Conservation (phyloP, 2,797 vertebrate genomes). For the Remorina albescens region DNA sequence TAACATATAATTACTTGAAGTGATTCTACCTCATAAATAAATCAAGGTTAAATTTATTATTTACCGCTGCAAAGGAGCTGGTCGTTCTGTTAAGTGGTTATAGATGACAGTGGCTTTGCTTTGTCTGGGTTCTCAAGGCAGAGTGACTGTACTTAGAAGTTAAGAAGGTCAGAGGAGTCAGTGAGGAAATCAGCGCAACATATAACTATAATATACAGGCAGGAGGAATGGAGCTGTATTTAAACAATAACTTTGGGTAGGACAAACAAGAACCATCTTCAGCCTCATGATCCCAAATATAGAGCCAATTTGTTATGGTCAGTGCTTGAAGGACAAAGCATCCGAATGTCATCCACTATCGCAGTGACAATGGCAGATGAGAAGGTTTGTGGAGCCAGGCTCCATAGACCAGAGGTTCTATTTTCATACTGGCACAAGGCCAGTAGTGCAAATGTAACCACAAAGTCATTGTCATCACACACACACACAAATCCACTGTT, state of each 20-base stretch:
- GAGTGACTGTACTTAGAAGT: neutral
- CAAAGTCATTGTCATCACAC: constrained; percentile 42
- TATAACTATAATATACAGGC: neutral
- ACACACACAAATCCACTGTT: constrained; percentile 5
- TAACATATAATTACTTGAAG: neutral
- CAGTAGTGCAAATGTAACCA: constrained; percentile 36
- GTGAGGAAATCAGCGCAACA: constrained; percentile 8
- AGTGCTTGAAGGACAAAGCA: constrained; percentile 27
- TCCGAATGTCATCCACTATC: constrained; percentile 56
- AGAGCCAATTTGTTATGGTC: constrained; percentile 30
- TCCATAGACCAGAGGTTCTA: constrained; percentile 35
- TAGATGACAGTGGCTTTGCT: neutral
- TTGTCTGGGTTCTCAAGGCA: constrained; percentile 7
- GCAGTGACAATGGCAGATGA: constrained; percentile 48
- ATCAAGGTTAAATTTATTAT: constrained; percentile 8
- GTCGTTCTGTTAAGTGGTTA: neutral
- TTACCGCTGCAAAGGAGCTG: neutral
- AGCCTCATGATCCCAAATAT: constrained; percentile 26
- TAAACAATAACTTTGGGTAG: constrained; percentile 24
- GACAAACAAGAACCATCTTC: constrained; percentile 34
- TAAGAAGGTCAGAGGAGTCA: neutral
- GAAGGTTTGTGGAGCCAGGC: constrained; percentile 41
- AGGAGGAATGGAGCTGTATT: neutral
- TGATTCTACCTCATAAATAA: constrained; percentile 4
- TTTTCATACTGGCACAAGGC: constrained; percentile 33